phyloP scores from a whole-genome alignment of 2,113 vertebrate genomes.

The Paraplagusia blochii region DNA sequence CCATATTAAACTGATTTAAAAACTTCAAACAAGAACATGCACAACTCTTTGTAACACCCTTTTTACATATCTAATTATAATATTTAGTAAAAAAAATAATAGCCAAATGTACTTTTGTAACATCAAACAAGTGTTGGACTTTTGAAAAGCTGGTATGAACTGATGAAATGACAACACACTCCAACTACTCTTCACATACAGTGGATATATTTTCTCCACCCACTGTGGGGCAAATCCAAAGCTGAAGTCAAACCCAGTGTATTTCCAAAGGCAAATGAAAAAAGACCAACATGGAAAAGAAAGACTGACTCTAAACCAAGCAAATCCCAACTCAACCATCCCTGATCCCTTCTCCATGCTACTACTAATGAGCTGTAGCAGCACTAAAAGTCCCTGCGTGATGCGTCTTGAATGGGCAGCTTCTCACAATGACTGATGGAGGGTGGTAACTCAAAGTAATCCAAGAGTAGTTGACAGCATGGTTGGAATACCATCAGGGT shows the following conservation, averaged over 20 bases:
- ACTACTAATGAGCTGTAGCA: constrained; percentile 40
- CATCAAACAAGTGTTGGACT: too few species aligned
- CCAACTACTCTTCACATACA: background rate
- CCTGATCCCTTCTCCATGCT: constrained; percentile 25
- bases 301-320: constrained; percentile 1
- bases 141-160: background rate
- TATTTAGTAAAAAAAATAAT: too few species aligned
- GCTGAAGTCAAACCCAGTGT: background rate
- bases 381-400: constrained; percentile 23
- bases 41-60: too few species aligned
- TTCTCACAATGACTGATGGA: constrained; percentile 8
- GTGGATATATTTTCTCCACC: background rate
- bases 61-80: too few species aligned
- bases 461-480: constrained; percentile 40
- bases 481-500: constrained; percentile 27
- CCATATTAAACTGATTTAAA: too few species aligned
- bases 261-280: background rate
- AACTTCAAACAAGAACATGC: too few species aligned
- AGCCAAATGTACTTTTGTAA: too few species aligned
- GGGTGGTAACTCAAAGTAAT: constrained; percentile 42
- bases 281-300: background rate
- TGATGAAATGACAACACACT: too few species aligned
- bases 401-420: constrained; percentile 24
- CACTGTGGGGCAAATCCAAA: background rate
- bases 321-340: constrained; percentile 12